phyloP scores from a whole-genome alignment of 1,140 invertebrate species.

The Zeugodacus cucurbitae region DNA sequence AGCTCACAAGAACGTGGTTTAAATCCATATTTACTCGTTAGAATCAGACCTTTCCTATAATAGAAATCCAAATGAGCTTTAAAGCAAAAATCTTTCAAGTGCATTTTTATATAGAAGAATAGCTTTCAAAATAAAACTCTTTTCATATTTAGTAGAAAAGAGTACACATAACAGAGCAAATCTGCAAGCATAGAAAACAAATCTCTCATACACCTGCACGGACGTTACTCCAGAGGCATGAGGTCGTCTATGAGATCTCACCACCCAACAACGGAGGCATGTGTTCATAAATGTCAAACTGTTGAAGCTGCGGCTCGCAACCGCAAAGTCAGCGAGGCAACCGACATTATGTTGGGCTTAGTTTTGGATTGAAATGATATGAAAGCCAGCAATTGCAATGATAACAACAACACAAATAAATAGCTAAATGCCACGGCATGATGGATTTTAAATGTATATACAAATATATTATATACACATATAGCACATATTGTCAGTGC shows the following conservation, averaged over 20 bases:
- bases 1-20: too few species aligned
- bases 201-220: too few species aligned
- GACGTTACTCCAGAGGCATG: too few species aligned
- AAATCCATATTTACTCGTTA: too few species aligned
- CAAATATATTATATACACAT: neutral
- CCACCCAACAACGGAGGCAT: neutral
- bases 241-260: neutral
- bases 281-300: neutral
- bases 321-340: neutral
- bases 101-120: too few species aligned
- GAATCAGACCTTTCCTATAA: too few species aligned
- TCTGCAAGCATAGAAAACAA: too few species aligned
- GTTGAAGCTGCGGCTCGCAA: neutral
- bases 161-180: too few species aligned
- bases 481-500: neutral
- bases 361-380: neutral
- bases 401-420: conserved; percentile 6
- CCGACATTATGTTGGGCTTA: neutral
- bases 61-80: too few species aligned
- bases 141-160: too few species aligned
- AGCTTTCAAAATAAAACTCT: too few species aligned
- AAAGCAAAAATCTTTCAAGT: too few species aligned
- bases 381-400: neutral
- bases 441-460: neutral
- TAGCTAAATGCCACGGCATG: neutral